These are phyloP conservation scores for Reticulitermes speratus DNA, from an alignment of 1,140 invertebrate genomes.

Conservation along the genomic window DNA sequence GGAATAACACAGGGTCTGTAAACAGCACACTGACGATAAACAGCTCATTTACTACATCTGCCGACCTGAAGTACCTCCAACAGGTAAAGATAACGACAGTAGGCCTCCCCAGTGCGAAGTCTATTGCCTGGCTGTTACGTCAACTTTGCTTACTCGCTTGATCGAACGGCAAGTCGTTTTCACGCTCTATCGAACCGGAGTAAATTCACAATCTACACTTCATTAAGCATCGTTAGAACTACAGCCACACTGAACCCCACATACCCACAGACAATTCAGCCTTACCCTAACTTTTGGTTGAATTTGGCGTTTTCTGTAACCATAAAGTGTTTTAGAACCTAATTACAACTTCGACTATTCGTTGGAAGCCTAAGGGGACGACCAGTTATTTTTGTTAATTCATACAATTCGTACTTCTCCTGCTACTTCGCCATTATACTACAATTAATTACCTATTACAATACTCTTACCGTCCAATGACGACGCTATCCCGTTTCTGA, in stretches of 20 bases:
- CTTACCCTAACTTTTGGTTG: no score
- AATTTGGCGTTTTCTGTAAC: no score
- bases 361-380: no score
- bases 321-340: no score
- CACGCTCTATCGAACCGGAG: constrained; percentile 1
- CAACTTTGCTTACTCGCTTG: background rate
- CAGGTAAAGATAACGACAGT: background rate
- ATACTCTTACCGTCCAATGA: no score
- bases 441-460: no score
- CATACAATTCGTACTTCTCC: no score
- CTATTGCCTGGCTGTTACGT: background rate
- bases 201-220: background rate
- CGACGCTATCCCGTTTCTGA: no score
- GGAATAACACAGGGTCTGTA: background rate
- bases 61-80: background rate
- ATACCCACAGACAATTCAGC: no score
- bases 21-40: background rate
- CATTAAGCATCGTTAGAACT: background rate
- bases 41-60: background rate
- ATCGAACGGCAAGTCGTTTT: background rate
- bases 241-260: background rate
- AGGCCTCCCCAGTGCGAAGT: background rate
- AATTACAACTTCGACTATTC: no score
- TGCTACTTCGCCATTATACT: no score
- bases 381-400: no score